These are phyloP conservation scores for Varanus komodoensis DNA, from an alignment of 2,113 vertebrate species.

Conservation along the genomic window DNA sequence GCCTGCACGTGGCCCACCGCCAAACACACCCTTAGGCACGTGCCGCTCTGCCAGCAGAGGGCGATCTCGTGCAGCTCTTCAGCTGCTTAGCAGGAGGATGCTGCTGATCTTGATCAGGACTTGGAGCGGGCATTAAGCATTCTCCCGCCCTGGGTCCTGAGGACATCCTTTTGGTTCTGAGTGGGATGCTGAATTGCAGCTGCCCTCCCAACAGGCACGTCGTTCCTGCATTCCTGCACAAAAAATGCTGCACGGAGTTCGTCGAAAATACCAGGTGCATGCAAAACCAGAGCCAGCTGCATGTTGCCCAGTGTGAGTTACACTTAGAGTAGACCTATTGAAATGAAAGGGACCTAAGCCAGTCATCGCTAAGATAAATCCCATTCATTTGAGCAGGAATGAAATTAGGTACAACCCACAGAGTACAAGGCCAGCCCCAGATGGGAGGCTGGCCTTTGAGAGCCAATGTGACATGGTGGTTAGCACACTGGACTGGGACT, in stretches of 20 bases:
- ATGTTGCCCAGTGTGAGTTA: not conserved
- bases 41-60: not conserved
- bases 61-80: not conserved
- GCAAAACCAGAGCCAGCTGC: not conserved
- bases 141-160: not conserved
- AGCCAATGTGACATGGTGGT: no score
- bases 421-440: not conserved
- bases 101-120: no score
- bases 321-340: no score
- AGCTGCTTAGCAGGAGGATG: not conserved
- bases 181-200: not conserved
- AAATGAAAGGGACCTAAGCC: no score
- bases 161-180: not conserved
- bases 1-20: not conserved
- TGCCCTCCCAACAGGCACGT: not conserved
- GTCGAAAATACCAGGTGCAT: not conserved
- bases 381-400: no score
- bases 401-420: no score
- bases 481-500: no score
- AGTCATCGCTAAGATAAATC: no score
- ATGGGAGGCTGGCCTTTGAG: no score
- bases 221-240: not conserved
- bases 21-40: not conserved
- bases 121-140: not conserved
- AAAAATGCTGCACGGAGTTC: not conserved